A percentile compares a stretch with the other conserved stretches of the same genome.
Evolutionary conservation across 2,888 invertebrate genomes (phyloP).

Genomic region (Aromia moschata): DNA sequence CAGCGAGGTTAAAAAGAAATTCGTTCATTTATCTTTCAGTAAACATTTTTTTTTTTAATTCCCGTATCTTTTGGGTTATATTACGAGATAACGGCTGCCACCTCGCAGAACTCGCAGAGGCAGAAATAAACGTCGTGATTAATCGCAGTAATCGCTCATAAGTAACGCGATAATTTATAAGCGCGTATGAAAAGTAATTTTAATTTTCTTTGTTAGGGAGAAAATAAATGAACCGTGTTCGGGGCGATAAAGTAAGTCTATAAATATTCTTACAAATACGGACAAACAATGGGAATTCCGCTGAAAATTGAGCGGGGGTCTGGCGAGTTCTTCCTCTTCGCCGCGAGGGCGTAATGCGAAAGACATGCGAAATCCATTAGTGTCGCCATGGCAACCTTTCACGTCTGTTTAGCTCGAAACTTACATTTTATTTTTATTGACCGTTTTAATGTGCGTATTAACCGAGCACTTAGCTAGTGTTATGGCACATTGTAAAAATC

Average conservation of each 20-base stretch:
- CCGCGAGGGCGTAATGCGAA: conserved; percentile 22
- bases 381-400: conserved; percentile 24
- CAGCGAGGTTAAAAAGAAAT: too few relatives aligned
- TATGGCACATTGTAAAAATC: too few relatives aligned
- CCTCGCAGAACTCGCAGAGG: conserved; percentile 1
- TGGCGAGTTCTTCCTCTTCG: conserved; percentile 36
- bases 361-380: conserved; percentile 36
- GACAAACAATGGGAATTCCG: conserved; percentile 33
- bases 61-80: too few relatives aligned
- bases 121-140: conserved; percentile 18
- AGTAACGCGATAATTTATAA: conserved; percentile 26
- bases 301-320: conserved; percentile 40
- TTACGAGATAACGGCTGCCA: too few relatives aligned
- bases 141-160: conserved; percentile 18
- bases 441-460: conserved; percentile 4
- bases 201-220: conserved; percentile 22
- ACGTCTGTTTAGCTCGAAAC: conserved; percentile 21
- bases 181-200: conserved; percentile 21
- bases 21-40: too few relatives aligned
- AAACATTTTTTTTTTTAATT: too few relatives aligned
- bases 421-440: conserved; percentile 25
- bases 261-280: conserved; percentile 30
- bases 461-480: neutral
- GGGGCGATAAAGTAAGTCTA: conserved; percentile 29
- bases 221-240: conserved; percentile 23